Percentiles rank a stretch among this genome's conserved stretches.
Evolutionary conservation across 2,888 invertebrate species (phyloP).

Genomic region (Stenchaetothrips biformis): DNA sequence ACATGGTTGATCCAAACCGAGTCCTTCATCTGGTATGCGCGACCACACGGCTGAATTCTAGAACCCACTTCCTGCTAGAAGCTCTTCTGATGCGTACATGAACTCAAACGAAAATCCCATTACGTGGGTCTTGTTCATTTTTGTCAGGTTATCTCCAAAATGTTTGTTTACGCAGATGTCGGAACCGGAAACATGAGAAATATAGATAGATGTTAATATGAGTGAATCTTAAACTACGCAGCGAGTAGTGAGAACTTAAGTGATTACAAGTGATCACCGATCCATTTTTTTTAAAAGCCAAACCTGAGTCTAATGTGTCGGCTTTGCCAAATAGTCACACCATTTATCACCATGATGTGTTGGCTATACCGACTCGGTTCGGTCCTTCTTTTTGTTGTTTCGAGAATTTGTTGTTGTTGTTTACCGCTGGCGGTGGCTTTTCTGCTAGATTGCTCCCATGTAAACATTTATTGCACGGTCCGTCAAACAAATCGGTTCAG

Average conservation of each 20-base stretch:
- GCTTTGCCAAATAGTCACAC: no score
- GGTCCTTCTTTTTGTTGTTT: conserved; percentile 4
- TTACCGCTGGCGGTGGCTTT: not conserved
- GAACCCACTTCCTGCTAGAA: not conserved
- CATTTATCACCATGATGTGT: no score
- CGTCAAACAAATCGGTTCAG: conserved; percentile 29
- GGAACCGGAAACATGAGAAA: not conserved
- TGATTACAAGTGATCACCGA: no score
- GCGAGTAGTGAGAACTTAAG: no score
- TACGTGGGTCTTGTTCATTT: conserved; percentile 8
- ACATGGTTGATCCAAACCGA: not conserved
- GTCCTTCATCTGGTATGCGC: not conserved
- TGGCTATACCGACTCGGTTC: no score
- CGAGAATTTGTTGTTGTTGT: not conserved
- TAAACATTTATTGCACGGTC: not conserved
- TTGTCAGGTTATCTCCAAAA: not conserved
- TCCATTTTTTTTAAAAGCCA: no score
- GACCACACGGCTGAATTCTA: not conserved
- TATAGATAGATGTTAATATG: no score
- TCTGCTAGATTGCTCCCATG: not conserved
- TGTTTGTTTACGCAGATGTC: not conserved
- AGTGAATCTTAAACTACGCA: no score
- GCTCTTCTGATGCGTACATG: not conserved
- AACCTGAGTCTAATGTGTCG: no score
- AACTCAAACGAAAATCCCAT: not conserved